phyloP scores from a whole-genome alignment of 2,113 vertebrate species.

The Myodes glareolus region DNA sequence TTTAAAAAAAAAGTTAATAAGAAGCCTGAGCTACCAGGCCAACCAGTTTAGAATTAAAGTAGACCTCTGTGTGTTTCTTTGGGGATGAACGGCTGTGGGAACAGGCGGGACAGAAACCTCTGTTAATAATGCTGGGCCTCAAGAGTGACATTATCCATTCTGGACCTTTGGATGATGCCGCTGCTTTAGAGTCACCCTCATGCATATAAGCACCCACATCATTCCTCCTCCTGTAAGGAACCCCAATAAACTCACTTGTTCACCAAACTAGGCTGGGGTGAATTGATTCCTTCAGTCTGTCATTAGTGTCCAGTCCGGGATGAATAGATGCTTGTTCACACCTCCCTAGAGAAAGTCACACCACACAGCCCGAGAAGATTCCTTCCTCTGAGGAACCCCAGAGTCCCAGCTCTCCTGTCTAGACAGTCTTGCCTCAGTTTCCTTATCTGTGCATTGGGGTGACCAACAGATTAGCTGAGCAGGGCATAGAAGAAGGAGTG shows the following conservation, averaged over 20 bases:
- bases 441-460: background rate
- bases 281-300: background rate
- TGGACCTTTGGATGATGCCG: no score
- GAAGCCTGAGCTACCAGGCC: no score
- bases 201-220: background rate
- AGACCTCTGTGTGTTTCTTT: no score
- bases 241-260: background rate
- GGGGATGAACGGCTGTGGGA: no score
- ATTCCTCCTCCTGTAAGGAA: background rate
- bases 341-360: background rate
- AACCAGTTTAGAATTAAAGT: no score
- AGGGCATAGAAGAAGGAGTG: fast-evolving
- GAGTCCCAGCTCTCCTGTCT: background rate
- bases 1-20: no score
- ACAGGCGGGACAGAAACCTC: no score
- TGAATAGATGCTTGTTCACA: background rate
- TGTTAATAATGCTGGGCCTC: no score
- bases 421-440: background rate
- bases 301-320: background rate
- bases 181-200: no score
- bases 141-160: no score
- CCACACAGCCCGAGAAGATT: background rate
- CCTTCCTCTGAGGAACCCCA: background rate
- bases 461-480: background rate
- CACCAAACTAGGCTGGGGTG: background rate